Evolutionary conservation across 2,113 vertebrate species (phyloP).

Genomic region (Amblyopsis rosae): DNA sequence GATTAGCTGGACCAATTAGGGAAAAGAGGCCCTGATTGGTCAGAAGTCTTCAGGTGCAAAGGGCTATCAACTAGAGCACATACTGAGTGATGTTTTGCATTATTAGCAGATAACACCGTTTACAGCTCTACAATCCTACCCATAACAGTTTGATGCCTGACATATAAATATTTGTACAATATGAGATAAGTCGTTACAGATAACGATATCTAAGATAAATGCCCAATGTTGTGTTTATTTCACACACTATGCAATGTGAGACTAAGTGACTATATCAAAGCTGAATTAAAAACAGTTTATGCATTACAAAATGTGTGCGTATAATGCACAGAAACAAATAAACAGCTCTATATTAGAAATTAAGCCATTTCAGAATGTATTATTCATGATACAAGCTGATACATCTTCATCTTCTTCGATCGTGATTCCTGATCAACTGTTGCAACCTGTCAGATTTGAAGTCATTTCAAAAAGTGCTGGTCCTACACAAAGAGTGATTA

Average conservation of each 20-base stretch:
- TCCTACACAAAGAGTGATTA: constrained; percentile 22
- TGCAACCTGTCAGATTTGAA: constrained; percentile 40
- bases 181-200: not conserved
- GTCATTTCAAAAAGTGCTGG: constrained; percentile 52
- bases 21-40: no score
- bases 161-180: constrained; percentile 13
- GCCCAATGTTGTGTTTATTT: constrained; percentile 1
- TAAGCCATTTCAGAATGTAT: constrained; percentile 25
- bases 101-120: no score
- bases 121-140: no score
- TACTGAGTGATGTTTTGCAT: no score
- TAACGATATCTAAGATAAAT: not conserved
- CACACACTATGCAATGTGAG: no score
- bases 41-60: no score
- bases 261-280: no score
- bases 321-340: not conserved
- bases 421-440: constrained; percentile 40
- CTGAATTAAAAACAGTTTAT: no score
- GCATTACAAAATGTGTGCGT: not conserved
- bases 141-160: not conserved
- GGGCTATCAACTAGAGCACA: no score
- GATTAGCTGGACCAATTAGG: no score
- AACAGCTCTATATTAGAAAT: constrained; percentile 3
- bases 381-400: constrained; percentile 32
- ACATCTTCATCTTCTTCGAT: no score